Evolutionary conservation across 2,797 vertebrate species (phyloP), one percentile per base, ranked within the genome.

Genomic region (Chelonia mydas): DNA sequence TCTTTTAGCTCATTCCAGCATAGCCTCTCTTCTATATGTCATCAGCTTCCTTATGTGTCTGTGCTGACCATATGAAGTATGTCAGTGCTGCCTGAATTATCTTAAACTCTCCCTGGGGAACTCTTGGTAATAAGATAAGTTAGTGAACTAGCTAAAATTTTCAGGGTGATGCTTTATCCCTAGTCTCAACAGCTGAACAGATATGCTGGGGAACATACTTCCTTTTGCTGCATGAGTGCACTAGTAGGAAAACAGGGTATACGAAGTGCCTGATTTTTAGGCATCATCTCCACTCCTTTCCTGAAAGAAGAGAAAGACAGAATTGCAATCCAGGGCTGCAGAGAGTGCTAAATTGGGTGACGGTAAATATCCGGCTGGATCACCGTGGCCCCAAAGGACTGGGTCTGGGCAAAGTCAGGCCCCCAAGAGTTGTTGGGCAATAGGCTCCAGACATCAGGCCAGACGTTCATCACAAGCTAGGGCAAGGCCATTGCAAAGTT

Each of bases 321-420:
- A 85, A 61, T 17, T 55, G 47, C 61, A 45, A 1, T 0, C 3
- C 47, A 91, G 94, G 33, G 91, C 95, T 76, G 1, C 76, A 72
- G 96, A 95, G 95, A 94, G 87, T 11, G 7, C 83, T 91, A 0
- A 82, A 84, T 97, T 97, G 95, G 89, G 80, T 96, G 95, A 96
- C 96, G 82, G 11, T 0, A 33, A 51, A 94, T 90, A 83, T 96
- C 95, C 94, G 94, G 94, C 91, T 87, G 94, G 96, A 84, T 94
- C 86, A 84, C 96, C 95, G 81, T 54, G 76, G 89, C 61, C 90
- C 72, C 86, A 94, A 87, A 16, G 85, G 93, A 65, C 77, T 81
- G 85, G 89, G 3, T 72, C 47, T 86, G 78, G 90, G 84, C 86
- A 4, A 5, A 12, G 72, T 53, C 82, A 89, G 93, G 90, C 90